Conservation (phyloP, 1,140 invertebrate genomes). For the Zophobas morio region DNA sequence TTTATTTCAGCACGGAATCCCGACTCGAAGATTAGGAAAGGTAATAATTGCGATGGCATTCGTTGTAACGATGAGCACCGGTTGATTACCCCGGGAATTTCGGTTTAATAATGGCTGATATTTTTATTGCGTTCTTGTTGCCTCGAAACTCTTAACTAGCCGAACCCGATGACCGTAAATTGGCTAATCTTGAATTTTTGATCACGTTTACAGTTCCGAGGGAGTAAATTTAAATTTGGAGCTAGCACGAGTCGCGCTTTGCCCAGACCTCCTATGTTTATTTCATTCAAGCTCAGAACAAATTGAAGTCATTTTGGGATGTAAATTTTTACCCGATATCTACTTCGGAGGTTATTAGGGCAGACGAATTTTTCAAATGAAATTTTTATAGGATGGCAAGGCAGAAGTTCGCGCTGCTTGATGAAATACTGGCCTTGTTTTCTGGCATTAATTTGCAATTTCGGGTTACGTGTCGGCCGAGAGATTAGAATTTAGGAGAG, state of each 20-base stretch:
- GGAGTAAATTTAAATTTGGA: constrained; percentile 26
- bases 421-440: constrained; percentile 9
- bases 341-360: constrained; percentile 23
- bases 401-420: background rate
- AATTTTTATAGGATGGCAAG: constrained; percentile 32
- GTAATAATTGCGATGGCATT: constrained; percentile 29
- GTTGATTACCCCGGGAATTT: constrained; percentile 20
- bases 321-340: constrained; percentile 16
- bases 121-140: background rate
- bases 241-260: background rate
- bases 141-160: background rate
- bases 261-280: constrained; percentile 22
- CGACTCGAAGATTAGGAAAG: constrained; percentile 4
- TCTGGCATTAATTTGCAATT: constrained; percentile 18
- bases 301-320: constrained; percentile 30
- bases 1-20: constrained; percentile 32
- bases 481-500: background rate
- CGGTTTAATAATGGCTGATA: background rate
- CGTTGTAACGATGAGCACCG: background rate
- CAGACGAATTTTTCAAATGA: constrained; percentile 32
- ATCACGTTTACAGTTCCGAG: constrained; percentile 33
- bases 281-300: constrained; percentile 35
- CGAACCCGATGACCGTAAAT: background rate
- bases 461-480: background rate
- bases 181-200: background rate